Conservation (phyloP, 2,113 vertebrate genomes). For the Sakesphorus luctuosus region DNA sequence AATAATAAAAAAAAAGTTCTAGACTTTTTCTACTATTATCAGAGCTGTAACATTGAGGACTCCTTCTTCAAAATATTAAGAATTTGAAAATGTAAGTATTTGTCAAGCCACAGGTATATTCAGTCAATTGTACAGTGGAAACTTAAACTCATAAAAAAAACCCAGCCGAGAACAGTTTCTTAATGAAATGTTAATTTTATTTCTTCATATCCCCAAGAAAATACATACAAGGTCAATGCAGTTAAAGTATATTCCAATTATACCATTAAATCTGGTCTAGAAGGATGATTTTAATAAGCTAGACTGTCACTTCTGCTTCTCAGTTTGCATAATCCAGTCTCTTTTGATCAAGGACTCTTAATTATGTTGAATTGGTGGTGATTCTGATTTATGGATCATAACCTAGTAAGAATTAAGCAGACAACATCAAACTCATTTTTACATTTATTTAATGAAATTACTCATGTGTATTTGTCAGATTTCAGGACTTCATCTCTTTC, state of each 20-base stretch:
- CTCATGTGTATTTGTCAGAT: neutral
- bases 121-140: neutral
- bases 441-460: conserved; percentile 63
- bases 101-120: neutral
- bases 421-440: conserved; percentile 53
- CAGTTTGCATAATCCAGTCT: conserved; percentile 46
- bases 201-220: conserved; percentile 36
- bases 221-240: conserved; percentile 43
- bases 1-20: neutral
- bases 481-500: conserved; percentile 9
- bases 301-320: conserved; percentile 53
- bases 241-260: conserved; percentile 60
- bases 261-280: conserved; percentile 52
- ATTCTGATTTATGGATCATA: conserved; percentile 58
- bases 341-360: conserved; percentile 60
- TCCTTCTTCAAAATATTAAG: neutral
- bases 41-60: neutral
- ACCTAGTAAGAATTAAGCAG: conserved; percentile 62
- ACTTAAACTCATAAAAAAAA: neutral
- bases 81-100: neutral
- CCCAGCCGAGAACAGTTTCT: neutral
- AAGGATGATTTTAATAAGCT: conserved; percentile 45
- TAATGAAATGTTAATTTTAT: conserved; percentile 63
- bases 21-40: neutral
- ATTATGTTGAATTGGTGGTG: conserved; percentile 48